phyloP scores from a whole-genome alignment of 2,888 invertebrate species.

The Alentia gelatinosa region DNA sequence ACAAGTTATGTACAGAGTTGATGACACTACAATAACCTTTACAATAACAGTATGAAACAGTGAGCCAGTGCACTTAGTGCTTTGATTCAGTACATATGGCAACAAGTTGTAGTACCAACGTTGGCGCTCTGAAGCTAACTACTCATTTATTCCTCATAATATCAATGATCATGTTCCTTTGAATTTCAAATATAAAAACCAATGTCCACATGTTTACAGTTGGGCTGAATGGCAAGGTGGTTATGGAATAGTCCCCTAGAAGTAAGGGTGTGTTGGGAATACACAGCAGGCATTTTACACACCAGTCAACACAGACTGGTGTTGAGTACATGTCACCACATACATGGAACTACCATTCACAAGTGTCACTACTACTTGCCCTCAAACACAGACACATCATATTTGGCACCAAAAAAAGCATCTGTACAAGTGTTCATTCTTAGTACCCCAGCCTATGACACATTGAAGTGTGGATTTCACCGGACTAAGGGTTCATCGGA shows the following conservation, averaged over 20 bases:
- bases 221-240: neutral
- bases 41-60: slow-evolving; percentile 26
- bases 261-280: neutral
- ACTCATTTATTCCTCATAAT: neutral
- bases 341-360: neutral
- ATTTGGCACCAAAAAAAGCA: slow-evolving; percentile 11
- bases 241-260: slow-evolving; percentile 14
- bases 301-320: neutral
- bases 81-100: slow-evolving; percentile 1
- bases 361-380: neutral
- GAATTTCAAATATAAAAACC: neutral
- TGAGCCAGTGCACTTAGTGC: slow-evolving; percentile 16
- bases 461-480: too few relatives aligned
- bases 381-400: slow-evolving; percentile 10
- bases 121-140: neutral
- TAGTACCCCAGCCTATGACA: neutral
- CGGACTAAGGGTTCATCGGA: too few relatives aligned
- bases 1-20: slow-evolving; percentile 13
- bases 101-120: neutral
- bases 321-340: neutral
- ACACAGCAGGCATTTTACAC: neutral
- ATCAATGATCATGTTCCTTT: neutral
- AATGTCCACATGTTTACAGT: neutral
- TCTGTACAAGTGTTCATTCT: neutral
- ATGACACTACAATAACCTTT: slow-evolving; percentile 15